Evolutionary conservation across 2,888 invertebrate species (phyloP), one percentile per base, ranked within the genome.

Genomic region (Scrobipalpa atriplicella): DNA sequence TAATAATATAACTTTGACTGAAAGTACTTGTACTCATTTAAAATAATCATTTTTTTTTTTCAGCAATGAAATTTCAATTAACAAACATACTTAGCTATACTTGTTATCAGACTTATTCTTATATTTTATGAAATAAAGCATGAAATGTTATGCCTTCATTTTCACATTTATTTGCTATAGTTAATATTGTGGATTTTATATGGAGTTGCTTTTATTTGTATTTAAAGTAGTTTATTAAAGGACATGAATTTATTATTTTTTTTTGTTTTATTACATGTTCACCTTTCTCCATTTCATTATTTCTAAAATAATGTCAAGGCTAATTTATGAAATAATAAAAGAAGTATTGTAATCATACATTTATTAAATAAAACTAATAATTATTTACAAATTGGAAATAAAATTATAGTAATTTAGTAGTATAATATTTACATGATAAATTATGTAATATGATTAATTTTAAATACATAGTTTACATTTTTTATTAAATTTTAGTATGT

Each of bases 151-250:
- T 73, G 70, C 70, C 67, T 67, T 68, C 68, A 68, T 69, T 29
- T 29, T 71, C 69, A 66, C 67, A 70, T 36, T 29, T 38, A 62
- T 70, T 74, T 76, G 70, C 73, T 75, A 72, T 62, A 73, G 69
- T 72, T 74, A 71, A 72, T 76, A 72, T 71, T 64, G 73, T 68
- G 69, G 74, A 73, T 76, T 75, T 76, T 77, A 73, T 76, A 73
- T 70, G 71, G 78, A 76, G 80, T 82, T 81, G 78, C 81, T 81
- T 83, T 83, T 73, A 74, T 71, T 72, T 75, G 69, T 73, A 73
- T 73, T 73, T 73, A 62, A 66, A 71, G 66, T 75, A 76, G 72
- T 72, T 74, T 75, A 73, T 70, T 73, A 72, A 74, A 71, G 61
- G 66, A 66, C 62, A 62, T 66, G 29, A 64, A 51, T 47, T 64